phyloP scores from a whole-genome alignment of 2,888 invertebrate species.

The Mythimna lalbum region DNA sequence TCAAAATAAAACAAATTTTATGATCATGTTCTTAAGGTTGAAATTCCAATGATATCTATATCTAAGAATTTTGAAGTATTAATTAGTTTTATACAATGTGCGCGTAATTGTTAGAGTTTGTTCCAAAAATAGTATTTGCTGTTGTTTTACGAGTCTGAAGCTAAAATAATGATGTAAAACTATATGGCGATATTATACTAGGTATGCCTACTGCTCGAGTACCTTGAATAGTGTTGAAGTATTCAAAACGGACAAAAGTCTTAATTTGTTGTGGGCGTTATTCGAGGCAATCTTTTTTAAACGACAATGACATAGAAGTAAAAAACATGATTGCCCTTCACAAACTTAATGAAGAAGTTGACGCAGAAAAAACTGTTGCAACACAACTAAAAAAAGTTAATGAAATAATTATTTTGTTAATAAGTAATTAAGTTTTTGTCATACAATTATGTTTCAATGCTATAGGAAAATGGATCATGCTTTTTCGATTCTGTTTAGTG shows the following conservation, averaged over 20 bases:
- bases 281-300: constrained; percentile 58
- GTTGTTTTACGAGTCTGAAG: neutral
- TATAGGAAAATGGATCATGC: neutral
- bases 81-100: constrained; percentile 3
- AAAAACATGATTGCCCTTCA: constrained; percentile 55
- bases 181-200: no score
- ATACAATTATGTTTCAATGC: neutral
- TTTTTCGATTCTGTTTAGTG: neutral
- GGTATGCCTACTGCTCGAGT: no score
- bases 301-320: constrained; percentile 49
- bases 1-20: neutral
- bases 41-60: constrained; percentile 10
- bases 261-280: constrained; percentile 53
- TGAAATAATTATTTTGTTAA: constrained; percentile 34
- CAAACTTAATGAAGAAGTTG: constrained; percentile 48
- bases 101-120: neutral
- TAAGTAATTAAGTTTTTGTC: constrained; percentile 29
- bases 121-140: constrained; percentile 3
- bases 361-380: constrained; percentile 39
- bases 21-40: neutral
- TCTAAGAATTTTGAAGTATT: neutral
- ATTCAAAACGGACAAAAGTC: constrained; percentile 1
- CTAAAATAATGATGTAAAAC: neutral
- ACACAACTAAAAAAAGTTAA: constrained; percentile 29
- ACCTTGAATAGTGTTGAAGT: constrained; percentile 2